Evolutionary conservation across 2,888 invertebrate genomes (phyloP).

Genomic region (Polymixis flavicincta): DNA sequence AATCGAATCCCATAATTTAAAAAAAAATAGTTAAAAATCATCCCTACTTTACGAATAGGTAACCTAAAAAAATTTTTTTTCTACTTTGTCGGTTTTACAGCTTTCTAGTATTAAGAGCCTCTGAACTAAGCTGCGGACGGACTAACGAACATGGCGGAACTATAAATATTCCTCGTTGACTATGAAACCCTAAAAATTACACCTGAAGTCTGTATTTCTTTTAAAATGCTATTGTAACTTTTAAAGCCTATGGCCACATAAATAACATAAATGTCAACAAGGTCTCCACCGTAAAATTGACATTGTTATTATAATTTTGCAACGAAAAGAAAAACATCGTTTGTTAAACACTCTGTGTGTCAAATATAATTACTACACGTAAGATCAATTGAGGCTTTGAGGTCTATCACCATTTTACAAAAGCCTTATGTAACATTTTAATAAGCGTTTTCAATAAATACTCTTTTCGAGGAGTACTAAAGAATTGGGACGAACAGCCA

Average conservation of each 20-base stretch:
- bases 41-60: no score
- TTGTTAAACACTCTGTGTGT: constrained; percentile 29
- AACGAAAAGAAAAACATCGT: constrained; percentile 30
- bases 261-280: constrained; percentile 33
- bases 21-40: no score
- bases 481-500: constrained; percentile 37
- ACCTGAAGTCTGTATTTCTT: no score
- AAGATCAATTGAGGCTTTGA: constrained; percentile 54
- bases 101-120: no score
- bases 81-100: no score
- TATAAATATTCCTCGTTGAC: no score
- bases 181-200: no score
- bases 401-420: constrained; percentile 39
- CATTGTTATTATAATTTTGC: constrained; percentile 32
- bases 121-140: no score
- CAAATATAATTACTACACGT: constrained; percentile 56
- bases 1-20: no score
- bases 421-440: constrained; percentile 50
- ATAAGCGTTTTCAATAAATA: constrained; percentile 43
- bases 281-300: constrained; percentile 36
- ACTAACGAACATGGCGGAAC: no score
- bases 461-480: constrained; percentile 21
- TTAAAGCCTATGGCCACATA: neutral
- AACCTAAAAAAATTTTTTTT: no score
- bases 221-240: neutral